Evolutionary conservation across 2,888 invertebrate species (phyloP).

Genomic region (Dicyrtomina minuta): DNA sequence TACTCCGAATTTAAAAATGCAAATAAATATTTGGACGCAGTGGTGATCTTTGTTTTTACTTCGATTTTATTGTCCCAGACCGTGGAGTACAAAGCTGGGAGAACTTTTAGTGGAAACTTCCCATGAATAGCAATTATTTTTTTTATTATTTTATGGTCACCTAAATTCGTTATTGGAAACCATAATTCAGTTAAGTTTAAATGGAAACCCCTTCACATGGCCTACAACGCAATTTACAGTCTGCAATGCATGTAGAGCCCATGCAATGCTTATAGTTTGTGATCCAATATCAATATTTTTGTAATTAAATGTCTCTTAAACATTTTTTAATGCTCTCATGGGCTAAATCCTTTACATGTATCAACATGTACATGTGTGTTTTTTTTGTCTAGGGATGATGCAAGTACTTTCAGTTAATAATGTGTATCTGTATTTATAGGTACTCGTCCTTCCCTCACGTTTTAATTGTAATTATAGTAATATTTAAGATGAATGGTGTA

Average conservation of each 20-base stretch:
- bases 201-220: slow-evolving; percentile 4
- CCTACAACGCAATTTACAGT: slow-evolving; percentile 12
- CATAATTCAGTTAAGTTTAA: slow-evolving; percentile 9
- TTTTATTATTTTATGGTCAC: slow-evolving; percentile 3
- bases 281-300: not conserved
- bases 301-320: not conserved
- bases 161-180: not conserved
- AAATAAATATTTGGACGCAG: too few species aligned
- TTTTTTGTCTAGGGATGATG: not conserved
- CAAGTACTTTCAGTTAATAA: slow-evolving; percentile 3
- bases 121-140: slow-evolving; percentile 10
- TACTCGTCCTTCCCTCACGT: not conserved
- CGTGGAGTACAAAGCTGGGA: slow-evolving; percentile 18
- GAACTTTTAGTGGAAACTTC: too few species aligned
- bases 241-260: slow-evolving; percentile 3
- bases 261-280: not conserved
- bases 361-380: not conserved
- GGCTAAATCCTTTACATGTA: not conserved
- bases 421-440: not conserved
- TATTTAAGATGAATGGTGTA: not conserved
- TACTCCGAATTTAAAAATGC: too few species aligned
- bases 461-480: not conserved
- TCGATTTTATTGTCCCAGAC: slow-evolving; percentile 25
- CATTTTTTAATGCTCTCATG: not conserved
- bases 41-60: not conserved